Percentiles rank a stretch among this genome's conserved stretches.
phyloP scores from a whole-genome alignment of 2,888 invertebrate species.

The Acheta domesticus region DNA sequence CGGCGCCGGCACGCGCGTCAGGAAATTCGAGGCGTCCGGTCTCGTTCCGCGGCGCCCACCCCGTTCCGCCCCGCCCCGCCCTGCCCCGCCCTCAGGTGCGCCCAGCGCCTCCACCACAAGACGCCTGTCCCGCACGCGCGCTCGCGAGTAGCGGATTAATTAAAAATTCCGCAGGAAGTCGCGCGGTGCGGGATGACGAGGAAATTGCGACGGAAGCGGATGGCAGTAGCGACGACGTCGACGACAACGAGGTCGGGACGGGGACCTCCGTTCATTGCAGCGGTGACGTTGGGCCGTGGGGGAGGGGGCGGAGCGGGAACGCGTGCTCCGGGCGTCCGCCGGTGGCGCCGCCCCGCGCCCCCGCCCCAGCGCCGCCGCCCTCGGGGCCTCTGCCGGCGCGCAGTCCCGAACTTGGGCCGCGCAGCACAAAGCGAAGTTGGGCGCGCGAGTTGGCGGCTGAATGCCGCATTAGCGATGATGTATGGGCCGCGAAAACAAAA shows the following conservation, averaged over 20 bases:
- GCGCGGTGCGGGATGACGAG: neutral
- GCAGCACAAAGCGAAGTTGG: slow-evolving; percentile 10
- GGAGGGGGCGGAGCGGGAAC: too few relatives aligned
- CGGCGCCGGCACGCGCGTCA: too few relatives aligned
- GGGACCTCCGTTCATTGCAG: neutral
- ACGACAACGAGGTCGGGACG: neutral
- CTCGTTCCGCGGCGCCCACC: too few relatives aligned
- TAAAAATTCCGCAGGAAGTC: slow-evolving; percentile 6
- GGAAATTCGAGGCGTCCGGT: too few relatives aligned
- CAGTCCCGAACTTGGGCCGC: slow-evolving; percentile 1
- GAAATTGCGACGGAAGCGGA: slow-evolving; percentile 9
- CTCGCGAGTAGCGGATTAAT: neutral
- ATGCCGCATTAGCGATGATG: slow-evolving; percentile 18
- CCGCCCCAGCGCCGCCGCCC: neutral
- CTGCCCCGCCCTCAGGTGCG: neutral
- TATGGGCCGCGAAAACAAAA: slow-evolving; percentile 5
- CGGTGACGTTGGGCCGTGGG: neutral
- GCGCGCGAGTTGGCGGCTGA: slow-evolving; percentile 18
- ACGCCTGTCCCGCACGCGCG: neutral
- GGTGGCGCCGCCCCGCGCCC: neutral
- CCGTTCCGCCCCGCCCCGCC: neutral
- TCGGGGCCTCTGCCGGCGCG: neutral
- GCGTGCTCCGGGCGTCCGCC: too few relatives aligned
- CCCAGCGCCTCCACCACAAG: neutral
- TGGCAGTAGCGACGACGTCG: neutral